Evolutionary conservation across 2,797 vertebrate genomes (phyloP), one percentile per base, ranked within the genome.

Genomic region (Gobionotothen gibberifrons): DNA sequence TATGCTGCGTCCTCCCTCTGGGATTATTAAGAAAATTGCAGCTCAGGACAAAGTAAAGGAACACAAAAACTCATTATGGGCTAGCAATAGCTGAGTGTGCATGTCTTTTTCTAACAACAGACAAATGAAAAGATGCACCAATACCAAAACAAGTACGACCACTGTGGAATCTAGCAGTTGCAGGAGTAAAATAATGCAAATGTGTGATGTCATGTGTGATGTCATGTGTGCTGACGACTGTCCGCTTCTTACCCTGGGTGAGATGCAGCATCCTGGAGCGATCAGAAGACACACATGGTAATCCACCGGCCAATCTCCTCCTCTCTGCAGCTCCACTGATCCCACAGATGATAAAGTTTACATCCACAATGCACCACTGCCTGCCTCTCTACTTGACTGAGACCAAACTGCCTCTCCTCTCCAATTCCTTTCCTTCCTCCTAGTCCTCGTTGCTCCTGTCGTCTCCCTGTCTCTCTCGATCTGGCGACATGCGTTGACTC

Each of bases 261-360:
- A 83, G 90, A 80, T 59, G 90, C 84, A 89, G 87, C 96, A 96
- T 96, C 90, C 91, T 95, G 95, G 89, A 76, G 92, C 82, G 65
- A 87, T 93, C 93, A 93, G 84, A 85, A 80, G 88, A 90, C 89
- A 92, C 90, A 17, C 94, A 91, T 90, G 82, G 78, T 84, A 88
- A 87, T 89, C 93, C 93, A 84, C 72, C 91, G 17, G 78, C 79
- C 78, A 21, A 76, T 78, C 21, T 63, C 78, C 70, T 84, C 80
- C 76, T 69, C 83, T 84, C 84, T 42, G 80, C 88, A 85, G 90
- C 87, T 74, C 72, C 82, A 3, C 66, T 74, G 88, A 87, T 88
- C 83, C 81, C 26, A 46, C 85, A 84, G 86, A 89, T 81, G 90
- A 87, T 89, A 92, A 95, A 95, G 92, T 96, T 95, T 94, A 93